phyloP scores from a whole-genome alignment of 2,113 vertebrate species.

The Callocephalon fimbriatum region DNA sequence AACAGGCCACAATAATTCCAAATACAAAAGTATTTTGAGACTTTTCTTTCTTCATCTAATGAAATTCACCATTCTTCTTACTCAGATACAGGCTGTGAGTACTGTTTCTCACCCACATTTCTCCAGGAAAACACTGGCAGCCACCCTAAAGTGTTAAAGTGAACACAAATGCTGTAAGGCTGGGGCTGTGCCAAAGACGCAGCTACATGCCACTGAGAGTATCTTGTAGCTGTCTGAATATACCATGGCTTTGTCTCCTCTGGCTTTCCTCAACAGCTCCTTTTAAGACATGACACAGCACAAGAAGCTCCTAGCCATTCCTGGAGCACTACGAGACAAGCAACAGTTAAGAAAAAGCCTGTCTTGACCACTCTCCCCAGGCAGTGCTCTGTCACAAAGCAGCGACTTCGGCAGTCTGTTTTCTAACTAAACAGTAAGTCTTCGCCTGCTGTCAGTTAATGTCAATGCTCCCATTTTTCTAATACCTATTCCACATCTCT shows the following conservation, averaged over 20 bases:
- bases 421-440: neutral
- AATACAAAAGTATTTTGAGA: neutral
- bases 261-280: neutral
- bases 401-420: neutral
- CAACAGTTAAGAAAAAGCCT: neutral
- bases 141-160: neutral
- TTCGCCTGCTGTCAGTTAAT: neutral
- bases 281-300: neutral
- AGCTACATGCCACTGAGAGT: neutral
- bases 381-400: neutral
- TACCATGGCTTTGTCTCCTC: neutral
- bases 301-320: neutral
- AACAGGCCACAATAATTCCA: neutral
- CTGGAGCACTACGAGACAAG: neutral
- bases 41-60: neutral
- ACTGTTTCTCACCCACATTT: neutral
- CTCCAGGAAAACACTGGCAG: slow-evolving; percentile 11
- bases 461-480: neutral
- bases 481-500: neutral
- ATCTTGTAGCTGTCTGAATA: slow-evolving; percentile 16
- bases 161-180: neutral
- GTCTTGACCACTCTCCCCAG: neutral
- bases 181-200: neutral
- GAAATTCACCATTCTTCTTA: neutral
- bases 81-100: neutral